phyloP scores from a whole-genome alignment of 1,140 invertebrate genomes.

The Eubasilissa regina region DNA sequence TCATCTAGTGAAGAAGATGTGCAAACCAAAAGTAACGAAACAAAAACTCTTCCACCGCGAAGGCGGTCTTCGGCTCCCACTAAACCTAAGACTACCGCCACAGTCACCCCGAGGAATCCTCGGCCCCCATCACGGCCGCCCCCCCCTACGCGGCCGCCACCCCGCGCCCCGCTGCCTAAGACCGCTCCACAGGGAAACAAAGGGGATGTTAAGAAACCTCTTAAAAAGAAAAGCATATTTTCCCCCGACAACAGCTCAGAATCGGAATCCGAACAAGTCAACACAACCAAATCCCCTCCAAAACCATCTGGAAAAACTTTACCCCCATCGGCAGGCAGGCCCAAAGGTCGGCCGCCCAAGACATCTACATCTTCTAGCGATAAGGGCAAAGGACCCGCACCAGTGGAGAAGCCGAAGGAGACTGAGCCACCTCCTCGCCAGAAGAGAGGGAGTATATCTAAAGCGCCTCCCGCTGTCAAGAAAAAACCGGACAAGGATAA shows the following conservation, averaged over 20 bases:
- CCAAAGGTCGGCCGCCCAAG: conserved; percentile 66
- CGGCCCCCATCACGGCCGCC: conserved; percentile 60
- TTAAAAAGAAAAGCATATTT: conserved; percentile 87
- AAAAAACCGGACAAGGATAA: conserved; percentile 62
- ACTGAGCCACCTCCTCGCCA: conserved; percentile 59
- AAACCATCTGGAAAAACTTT: conserved; percentile 64
- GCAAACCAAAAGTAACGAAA: conserved; percentile 53
- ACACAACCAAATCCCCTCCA: conserved; percentile 63
- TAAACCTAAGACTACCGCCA: conserved; percentile 66
- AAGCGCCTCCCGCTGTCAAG: conserved; percentile 57
- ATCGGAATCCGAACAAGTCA: conserved; percentile 72
- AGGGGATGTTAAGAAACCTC: conserved; percentile 70
- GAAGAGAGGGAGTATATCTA: conserved; percentile 51
- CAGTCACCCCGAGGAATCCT: conserved; percentile 63
- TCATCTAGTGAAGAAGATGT: conserved; percentile 70
- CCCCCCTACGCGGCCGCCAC: conserved; percentile 66
- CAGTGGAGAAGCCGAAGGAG: conserved; percentile 59
- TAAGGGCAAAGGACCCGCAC: conserved; percentile 61
- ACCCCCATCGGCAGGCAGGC: conserved; percentile 58
- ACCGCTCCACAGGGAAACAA: conserved; percentile 66
- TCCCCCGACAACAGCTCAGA: conserved; percentile 87
- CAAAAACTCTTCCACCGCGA: conserved; percentile 62
- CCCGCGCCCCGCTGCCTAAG: conserved; percentile 64
- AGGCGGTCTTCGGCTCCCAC: conserved; percentile 64
- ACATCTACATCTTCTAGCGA: conserved; percentile 63